Conservation (phyloP, 64 coral and sea anemone genomes). For the Montipora foliosa region DNA sequence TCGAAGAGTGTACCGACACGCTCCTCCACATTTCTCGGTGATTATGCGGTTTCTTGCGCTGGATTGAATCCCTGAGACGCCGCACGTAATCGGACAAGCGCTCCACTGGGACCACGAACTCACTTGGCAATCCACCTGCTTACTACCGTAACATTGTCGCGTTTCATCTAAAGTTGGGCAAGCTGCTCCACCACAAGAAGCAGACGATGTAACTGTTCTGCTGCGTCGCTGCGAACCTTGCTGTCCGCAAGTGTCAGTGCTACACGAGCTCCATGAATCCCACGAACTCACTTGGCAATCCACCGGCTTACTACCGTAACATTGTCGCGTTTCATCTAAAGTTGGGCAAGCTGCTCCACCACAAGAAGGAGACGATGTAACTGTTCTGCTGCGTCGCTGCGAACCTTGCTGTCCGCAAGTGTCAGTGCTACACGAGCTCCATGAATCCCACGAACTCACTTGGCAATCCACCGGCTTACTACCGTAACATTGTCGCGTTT, state of each 20-base stretch:
- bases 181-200: not conserved
- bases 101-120: slow-evolving; percentile 20
- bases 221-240: not conserved
- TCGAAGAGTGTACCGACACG: not conserved
- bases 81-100: not conserved
- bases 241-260: not conserved
- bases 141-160: not conserved
- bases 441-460: not conserved
- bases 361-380: not conserved
- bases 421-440: not conserved
- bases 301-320: not conserved
- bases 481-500: not conserved
- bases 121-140: not conserved
- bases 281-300: not conserved
- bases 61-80: not conserved
- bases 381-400: not conserved
- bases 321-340: not conserved
- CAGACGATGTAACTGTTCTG: not conserved
- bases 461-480: not conserved
- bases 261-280: not conserved
- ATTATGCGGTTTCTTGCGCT: not conserved
- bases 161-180: not conserved
- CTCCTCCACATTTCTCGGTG: not conserved
- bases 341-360: not conserved
- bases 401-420: not conserved